Conservation (phyloP, 2,888 invertebrate genomes). For the Drosophila diplacantha region DNA sequence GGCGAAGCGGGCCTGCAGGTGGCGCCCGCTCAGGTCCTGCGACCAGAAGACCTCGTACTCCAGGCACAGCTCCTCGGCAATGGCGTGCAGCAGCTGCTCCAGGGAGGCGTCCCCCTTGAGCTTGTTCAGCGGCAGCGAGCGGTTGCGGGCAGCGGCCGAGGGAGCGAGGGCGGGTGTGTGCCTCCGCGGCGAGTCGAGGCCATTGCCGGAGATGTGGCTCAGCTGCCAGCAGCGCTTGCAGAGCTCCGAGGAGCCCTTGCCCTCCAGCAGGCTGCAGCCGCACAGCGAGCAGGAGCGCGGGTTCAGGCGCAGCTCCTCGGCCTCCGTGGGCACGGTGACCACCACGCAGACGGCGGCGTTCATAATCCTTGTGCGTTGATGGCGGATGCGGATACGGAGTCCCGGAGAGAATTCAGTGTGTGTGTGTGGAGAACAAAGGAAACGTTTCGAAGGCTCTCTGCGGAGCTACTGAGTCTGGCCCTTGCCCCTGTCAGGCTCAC, state of each 20-base stretch:
- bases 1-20: conserved; percentile 80
- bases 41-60: conserved; percentile 80
- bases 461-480: not conserved
- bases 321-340: conserved; percentile 79
- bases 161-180: not conserved
- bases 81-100: conserved; percentile 78
- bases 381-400: not conserved
- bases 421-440: not conserved
- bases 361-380: conserved; percentile 16
- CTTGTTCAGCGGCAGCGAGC: not conserved
- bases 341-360: conserved; percentile 78
- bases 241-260: conserved; percentile 1
- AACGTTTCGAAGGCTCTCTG: not conserved
- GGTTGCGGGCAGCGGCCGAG: not conserved
- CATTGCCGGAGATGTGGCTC: conserved; percentile 1
- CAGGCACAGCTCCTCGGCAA: conserved; percentile 79
- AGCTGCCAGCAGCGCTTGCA: conserved; percentile 28
- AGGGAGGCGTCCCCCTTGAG: conserved; percentile 35
- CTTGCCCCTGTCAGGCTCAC: not conserved
- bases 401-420: not conserved
- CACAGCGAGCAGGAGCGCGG: conserved; percentile 12
- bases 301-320: conserved; percentile 75
- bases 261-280: not conserved
- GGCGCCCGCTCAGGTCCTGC: conserved; percentile 78
- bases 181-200: not conserved